A percentile compares a stretch with the other conserved stretches of the same genome.
Conservation (phyloP, 1,140 invertebrate species). For the Drosophila rufa region DNA sequence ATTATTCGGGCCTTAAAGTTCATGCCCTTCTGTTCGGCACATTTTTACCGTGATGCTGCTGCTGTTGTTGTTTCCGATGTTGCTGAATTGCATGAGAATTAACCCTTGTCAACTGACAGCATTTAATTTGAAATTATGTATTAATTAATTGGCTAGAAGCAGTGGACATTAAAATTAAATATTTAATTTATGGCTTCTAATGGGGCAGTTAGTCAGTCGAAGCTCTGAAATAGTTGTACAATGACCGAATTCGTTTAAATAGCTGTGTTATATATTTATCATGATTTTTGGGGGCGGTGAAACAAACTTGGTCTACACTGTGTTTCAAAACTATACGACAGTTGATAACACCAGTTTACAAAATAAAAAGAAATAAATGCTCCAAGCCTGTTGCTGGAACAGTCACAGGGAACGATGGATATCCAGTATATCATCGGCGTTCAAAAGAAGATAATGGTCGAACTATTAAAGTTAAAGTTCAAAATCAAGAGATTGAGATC, state of each 20-base stretch:
- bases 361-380: no score
- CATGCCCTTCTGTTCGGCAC: constrained; percentile 54
- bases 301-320: no score
- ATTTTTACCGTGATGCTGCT: constrained; percentile 48
- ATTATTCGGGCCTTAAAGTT: constrained; percentile 83
- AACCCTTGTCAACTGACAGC: constrained; percentile 48
- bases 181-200: constrained; percentile 74
- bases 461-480: no score
- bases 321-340: no score
- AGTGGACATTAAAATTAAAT: constrained; percentile 77
- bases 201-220: constrained; percentile 44
- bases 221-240: constrained; percentile 1
- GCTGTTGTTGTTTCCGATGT: constrained; percentile 15
- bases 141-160: constrained; percentile 73
- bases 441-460: no score
- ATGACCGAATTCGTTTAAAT: not conserved
- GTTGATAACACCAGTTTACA: no score
- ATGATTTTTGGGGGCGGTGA: no score
- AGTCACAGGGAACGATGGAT: no score
- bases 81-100: constrained; percentile 25
- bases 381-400: no score
- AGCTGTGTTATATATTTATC: no score
- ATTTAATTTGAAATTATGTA: constrained; percentile 80
- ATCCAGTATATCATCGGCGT: no score
- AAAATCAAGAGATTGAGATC: no score